A percentile compares a stretch with the other conserved stretches of the same genome.
phyloP scores from a whole-genome alignment of 2,113 vertebrate genomes.

The Centropristis striata region DNA sequence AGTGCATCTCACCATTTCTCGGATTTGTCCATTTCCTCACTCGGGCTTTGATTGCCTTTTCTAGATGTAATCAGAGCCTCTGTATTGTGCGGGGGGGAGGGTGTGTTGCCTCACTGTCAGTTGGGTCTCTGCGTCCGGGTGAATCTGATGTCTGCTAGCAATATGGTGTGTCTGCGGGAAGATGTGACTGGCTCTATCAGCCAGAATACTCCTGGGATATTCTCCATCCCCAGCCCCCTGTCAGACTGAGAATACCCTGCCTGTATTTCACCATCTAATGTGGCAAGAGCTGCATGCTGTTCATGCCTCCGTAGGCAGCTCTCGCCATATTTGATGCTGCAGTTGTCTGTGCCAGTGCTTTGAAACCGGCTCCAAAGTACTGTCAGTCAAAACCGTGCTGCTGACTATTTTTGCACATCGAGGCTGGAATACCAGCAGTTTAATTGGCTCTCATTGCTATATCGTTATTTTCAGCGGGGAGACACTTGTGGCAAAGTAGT shows the following conservation, averaged over 20 bases:
- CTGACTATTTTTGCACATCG: constrained; percentile 70
- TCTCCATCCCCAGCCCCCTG: constrained; percentile 55
- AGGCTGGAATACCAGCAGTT: constrained; percentile 53
- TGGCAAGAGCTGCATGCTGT: constrained; percentile 57
- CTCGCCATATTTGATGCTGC: constrained; percentile 61
- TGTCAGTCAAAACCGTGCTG: constrained; percentile 65
- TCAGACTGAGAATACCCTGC: constrained; percentile 63
- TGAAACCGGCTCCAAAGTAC: constrained; percentile 75
- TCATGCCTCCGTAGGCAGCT: constrained; percentile 60
- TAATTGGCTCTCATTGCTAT: constrained; percentile 72
- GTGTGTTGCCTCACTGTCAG: constrained; percentile 58
- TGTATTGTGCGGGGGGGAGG: constrained; percentile 47
- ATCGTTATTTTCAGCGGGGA: constrained; percentile 69
- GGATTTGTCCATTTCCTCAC: constrained; percentile 49
- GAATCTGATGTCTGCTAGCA: constrained; percentile 70
- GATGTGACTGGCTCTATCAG: constrained; percentile 62
- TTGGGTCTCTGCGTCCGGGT: constrained; percentile 60
- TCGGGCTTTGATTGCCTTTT: constrained; percentile 71
- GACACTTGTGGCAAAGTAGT: constrained; percentile 68
- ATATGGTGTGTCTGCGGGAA: constrained; percentile 67
- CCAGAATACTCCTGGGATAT: constrained; percentile 72
- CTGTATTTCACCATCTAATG: constrained; percentile 62
- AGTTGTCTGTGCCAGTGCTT: constrained; percentile 70
- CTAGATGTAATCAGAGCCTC: constrained; percentile 65
- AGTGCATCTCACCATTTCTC: constrained; percentile 60